These are phyloP conservation scores for Sorex maritimensis DNA, from an alignment of 2,797 vertebrate genomes.

Conservation along the genomic window DNA sequence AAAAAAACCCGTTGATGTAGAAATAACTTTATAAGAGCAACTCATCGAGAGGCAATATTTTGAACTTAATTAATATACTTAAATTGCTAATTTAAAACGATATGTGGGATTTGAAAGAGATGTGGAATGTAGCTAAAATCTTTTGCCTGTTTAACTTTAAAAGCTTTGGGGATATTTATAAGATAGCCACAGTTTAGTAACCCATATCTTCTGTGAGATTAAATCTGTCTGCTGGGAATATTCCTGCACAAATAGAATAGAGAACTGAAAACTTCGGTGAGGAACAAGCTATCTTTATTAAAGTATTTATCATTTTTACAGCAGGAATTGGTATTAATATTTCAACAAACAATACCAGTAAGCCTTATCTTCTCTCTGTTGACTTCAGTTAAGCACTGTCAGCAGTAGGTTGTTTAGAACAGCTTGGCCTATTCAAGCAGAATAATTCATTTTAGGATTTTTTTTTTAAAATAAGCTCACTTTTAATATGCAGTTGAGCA, in stretches of 20 bases:
- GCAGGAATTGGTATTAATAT: slow-evolving; percentile 85
- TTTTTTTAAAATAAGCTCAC: slow-evolving; percentile 10
- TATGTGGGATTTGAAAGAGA: slow-evolving; percentile 43
- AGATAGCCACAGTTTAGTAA: slow-evolving; percentile 80
- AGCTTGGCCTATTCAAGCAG: slow-evolving; percentile 77
- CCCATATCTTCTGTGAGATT: slow-evolving; percentile 82
- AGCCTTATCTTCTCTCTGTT: slow-evolving; percentile 84
- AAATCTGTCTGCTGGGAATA: slow-evolving; percentile 79
- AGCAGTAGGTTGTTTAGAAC: slow-evolving; percentile 74
- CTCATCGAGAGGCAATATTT: not conserved
- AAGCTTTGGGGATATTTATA: slow-evolving; percentile 56
- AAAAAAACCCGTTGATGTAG: not conserved
- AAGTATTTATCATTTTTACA: slow-evolving; percentile 85
- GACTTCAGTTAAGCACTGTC: slow-evolving; percentile 83
- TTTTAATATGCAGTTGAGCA: slow-evolving; percentile 67
- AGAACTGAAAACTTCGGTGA: slow-evolving; percentile 57
- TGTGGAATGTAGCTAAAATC: slow-evolving; percentile 28
- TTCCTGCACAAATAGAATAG: slow-evolving; percentile 63
- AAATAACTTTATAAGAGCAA: not conserved
- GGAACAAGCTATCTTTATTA: slow-evolving; percentile 78
- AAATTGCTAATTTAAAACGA: slow-evolving; percentile 68
- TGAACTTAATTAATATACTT: slow-evolving; percentile 19
- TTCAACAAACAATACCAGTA: slow-evolving; percentile 83
- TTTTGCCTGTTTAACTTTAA: slow-evolving; percentile 61
- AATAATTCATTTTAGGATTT: slow-evolving; percentile 75